These are phyloP conservation scores for Thymelicus lineola DNA, from an alignment of 2,888 invertebrate species.

Conservation along the genomic window DNA sequence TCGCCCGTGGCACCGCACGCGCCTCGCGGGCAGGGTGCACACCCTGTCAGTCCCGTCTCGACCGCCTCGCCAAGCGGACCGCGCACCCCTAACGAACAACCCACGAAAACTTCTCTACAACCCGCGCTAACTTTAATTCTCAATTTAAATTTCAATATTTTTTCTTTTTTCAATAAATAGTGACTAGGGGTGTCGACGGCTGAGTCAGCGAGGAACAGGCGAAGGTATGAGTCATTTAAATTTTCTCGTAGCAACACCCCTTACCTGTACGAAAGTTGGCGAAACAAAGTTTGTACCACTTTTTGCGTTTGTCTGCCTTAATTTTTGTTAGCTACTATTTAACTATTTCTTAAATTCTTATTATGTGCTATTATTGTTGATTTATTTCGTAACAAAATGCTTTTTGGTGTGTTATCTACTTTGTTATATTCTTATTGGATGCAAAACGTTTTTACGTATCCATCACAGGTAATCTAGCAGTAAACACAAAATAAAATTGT, in stretches of 20 bases:
- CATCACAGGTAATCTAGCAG: no score
- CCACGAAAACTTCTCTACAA: conserved; percentile 47
- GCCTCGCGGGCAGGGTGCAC: conserved; percentile 60
- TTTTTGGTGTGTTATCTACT: no score
- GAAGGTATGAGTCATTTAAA: conserved; percentile 76
- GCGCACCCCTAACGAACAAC: conserved; percentile 68
- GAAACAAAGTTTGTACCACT: conserved; percentile 21
- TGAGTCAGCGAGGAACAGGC: conserved; percentile 75
- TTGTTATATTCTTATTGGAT: no score
- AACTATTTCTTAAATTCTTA: no score
- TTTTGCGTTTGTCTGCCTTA: not conserved
- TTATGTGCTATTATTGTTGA: no score
- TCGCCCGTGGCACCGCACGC: conserved; percentile 62
- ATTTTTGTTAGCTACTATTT: not conserved
- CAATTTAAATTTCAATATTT: conserved; percentile 35
- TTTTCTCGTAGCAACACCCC: conserved; percentile 80
- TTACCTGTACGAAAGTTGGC: conserved; percentile 52
- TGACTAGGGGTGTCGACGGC: conserved; percentile 72
- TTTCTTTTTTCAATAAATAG: conserved; percentile 49
- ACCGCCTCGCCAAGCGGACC: conserved; percentile 75
- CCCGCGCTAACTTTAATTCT: conserved; percentile 37
- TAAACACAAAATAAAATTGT: no score
- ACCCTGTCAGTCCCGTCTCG: conserved; percentile 77
- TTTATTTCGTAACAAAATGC: no score
- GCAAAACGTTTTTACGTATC: no score